Evolutionary conservation across 2,888 invertebrate genomes (phyloP).

Genomic region (Agelastica alni): DNA sequence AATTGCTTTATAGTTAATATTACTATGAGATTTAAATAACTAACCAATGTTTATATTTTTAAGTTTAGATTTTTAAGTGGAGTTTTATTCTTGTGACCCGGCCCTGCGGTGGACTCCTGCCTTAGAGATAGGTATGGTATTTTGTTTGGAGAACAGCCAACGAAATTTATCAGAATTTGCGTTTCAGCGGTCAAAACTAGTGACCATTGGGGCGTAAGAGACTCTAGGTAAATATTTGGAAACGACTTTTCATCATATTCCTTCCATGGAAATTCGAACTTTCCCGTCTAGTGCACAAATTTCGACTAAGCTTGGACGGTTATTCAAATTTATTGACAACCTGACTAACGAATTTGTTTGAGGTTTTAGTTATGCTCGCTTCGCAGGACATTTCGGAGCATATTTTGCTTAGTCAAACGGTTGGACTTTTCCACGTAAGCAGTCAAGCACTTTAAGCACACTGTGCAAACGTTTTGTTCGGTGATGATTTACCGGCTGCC

Average conservation of each 20-base stretch:
- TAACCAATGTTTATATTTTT: too few species aligned
- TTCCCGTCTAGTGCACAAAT: conserved; percentile 22
- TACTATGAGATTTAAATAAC: too few species aligned
- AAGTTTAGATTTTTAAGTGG: too few species aligned
- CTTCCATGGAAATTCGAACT: conserved; percentile 18
- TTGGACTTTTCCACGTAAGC: not conserved
- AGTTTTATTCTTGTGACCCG: too few species aligned
- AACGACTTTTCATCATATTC: conserved; percentile 27
- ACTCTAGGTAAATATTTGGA: conserved; percentile 33
- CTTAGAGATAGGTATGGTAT: conserved; percentile 11
- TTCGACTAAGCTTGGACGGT: conserved; percentile 13
- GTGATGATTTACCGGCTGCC: too few species aligned
- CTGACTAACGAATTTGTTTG: conserved; percentile 20
- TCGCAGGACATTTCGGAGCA: not conserved
- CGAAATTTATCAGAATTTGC: conserved; percentile 29
- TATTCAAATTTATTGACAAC: conserved; percentile 24
- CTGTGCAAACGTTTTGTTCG: too few species aligned
- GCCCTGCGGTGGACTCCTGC: not conserved
- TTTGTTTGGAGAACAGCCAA: conserved; percentile 27
- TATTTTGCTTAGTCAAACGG: conserved; percentile 1
- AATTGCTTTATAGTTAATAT: too few species aligned
- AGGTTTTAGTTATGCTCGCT: conserved; percentile 16
- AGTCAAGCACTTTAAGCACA: not conserved
- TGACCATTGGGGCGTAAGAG: conserved; percentile 23
- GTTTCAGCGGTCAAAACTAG: conserved; percentile 26